Percentiles rank a stretch among this genome's conserved stretches.
Evolutionary conservation across 2,113 vertebrate species (phyloP).

Genomic region (Chlamydotis undulata): DNA sequence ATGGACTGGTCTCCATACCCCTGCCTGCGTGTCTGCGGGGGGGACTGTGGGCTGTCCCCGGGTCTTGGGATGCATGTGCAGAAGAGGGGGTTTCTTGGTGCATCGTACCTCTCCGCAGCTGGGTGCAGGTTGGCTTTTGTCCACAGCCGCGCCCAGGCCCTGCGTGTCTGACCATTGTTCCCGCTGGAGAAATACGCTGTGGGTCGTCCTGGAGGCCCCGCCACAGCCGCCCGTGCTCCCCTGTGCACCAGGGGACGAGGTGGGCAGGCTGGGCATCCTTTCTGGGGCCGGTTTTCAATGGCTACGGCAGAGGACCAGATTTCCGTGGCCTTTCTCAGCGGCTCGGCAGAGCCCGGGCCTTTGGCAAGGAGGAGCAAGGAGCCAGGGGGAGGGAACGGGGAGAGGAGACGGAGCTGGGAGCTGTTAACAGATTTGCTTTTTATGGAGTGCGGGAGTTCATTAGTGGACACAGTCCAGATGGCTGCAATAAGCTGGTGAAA

Average conservation of each 20-base stretch:
- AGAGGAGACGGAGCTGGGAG: conserved; percentile 52
- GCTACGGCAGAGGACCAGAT: conserved; percentile 27
- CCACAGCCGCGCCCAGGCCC: neutral
- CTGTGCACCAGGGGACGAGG: neutral
- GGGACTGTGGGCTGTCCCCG: accelerated
- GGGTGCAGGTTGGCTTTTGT: neutral
- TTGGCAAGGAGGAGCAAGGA: conserved; percentile 24
- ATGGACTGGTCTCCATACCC: accelerated
- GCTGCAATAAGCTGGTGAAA: conserved; percentile 73
- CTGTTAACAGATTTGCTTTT: conserved; percentile 75
- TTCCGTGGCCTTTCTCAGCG: conserved; percentile 12
- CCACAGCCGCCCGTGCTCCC: neutral
- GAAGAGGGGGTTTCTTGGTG: neutral
- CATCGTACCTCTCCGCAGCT: neutral
- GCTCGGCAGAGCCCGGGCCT: neutral
- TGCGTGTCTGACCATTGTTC: neutral
- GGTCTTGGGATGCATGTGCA: neutral
- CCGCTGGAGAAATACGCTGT: neutral
- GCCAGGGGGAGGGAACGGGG: conserved; percentile 11
- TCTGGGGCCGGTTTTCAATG: conserved; percentile 10
- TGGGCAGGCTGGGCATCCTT: accelerated
- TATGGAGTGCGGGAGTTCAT: conserved; percentile 76
- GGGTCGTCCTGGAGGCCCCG: neutral
- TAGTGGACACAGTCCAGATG: conserved; percentile 77
- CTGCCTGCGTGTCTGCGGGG: neutral